Conservation (phyloP, 2,888 invertebrate species). For the Drosophila helvetica region DNA sequence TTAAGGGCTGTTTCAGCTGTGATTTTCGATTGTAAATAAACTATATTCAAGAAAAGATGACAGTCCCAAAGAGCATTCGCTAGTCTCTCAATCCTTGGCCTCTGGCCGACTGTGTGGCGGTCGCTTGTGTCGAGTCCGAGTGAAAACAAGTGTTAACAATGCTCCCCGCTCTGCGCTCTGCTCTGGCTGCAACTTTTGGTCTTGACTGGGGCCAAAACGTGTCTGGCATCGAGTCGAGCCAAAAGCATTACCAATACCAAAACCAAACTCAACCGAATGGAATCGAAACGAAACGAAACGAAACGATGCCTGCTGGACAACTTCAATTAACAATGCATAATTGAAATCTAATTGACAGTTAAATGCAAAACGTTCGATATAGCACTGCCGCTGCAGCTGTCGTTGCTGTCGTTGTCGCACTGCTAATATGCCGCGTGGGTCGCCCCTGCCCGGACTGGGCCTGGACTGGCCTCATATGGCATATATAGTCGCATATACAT, state of each 20-base stretch:
- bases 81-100: slow-evolving; percentile 1
- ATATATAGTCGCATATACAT: slow-evolving; percentile 54
- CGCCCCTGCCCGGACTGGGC: not conserved
- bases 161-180: slow-evolving; percentile 21
- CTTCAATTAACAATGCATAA: slow-evolving; percentile 73
- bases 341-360: slow-evolving; percentile 80
- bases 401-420: slow-evolving; percentile 42
- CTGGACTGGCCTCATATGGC: not conserved
- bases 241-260: not conserved
- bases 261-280: not conserved
- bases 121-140: slow-evolving; percentile 12
- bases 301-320: slow-evolving; percentile 51
- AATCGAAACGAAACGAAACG: not conserved
- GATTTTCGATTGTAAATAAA: too few relatives aligned
- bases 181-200: slow-evolving; percentile 27
- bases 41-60: too few relatives aligned
- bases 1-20: too few relatives aligned
- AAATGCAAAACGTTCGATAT: slow-evolving; percentile 64
- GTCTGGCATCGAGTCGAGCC: slow-evolving; percentile 41
- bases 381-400: slow-evolving; percentile 6
- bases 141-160: slow-evolving; percentile 49
- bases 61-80: not conserved
- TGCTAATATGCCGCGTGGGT: slow-evolving; percentile 77
- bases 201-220: slow-evolving; percentile 40
- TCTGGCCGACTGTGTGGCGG: slow-evolving; percentile 4